Base-by-base conservation (phyloP, 1,140 invertebrate species). In the Copidosoma floridanum region DNA sequence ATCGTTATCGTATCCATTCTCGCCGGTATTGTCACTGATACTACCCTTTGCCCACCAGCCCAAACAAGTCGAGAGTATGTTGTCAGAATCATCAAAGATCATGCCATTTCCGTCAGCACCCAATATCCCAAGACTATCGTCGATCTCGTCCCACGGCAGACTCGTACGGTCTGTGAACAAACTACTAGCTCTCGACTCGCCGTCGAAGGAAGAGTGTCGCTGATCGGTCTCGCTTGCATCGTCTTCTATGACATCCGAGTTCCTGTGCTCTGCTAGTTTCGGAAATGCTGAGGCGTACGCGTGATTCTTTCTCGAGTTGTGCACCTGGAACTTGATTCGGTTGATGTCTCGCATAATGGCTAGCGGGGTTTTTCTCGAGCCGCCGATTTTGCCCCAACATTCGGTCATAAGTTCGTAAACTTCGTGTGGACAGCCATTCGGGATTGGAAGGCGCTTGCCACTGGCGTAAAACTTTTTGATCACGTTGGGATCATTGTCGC, bases 351-450 rank as follows among this genome's bases (percentile, higher is more conserved):
- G 83, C 84, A 91, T 88, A 63, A 92, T 86, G 40, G 86, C 86
- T 75, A 93, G 91, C 41, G 91, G 89, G 64, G 87, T 85, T 73
- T 90, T 90, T 12, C 89, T 78, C 18, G 79, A 76, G 26, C 86
- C 83, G 3, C 87, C 87, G 68, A 91, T 85, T 20, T 85, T 73
- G 57, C 87, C 83, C 97, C 97, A 99, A 68, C 95, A 95, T 67
- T 92, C 88, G 16, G 82, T 76, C 85, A 98, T 95, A 20, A 98
- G 80, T 61, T 84, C 80, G 75, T 91, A 95, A 46, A 99, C 88
- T 69, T 92, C 89, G 3, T 76, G 61, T 16, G 94, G 92, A 76
- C 94, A 97, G 8, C 81, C 81, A 63, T 81, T 77, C 7, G 95
- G 94, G 35, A 82, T 80, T 64, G 84, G 86, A 70, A 98, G 81